Base-by-base conservation (phyloP, 2,888 invertebrate species). In the Drosophila affinis region DNA sequence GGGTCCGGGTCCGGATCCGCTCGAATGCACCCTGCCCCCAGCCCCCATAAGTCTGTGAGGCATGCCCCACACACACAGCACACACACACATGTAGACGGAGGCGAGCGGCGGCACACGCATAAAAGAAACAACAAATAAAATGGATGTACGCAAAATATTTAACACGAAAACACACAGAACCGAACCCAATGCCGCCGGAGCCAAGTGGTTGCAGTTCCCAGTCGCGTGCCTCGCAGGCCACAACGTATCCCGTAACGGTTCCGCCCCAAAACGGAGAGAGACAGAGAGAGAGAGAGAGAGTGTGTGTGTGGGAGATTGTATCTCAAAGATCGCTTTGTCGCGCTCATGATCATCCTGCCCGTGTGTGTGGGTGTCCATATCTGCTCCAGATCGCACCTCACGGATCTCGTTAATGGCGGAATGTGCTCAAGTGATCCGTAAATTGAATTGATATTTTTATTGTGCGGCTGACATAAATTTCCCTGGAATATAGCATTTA, bases 161-260 rank as follows among this genome's bases (percentile, higher is more conserved):
- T 77, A 88, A 87, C 87, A 87, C 59, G 67, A 87, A 76, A 83
- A 75, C 71, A 72, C 67, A 78, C 70, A 79, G 72, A 72, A 78
- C 58, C 77, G 62, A 55, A 64, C 60, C 62, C 69, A 60, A 64
- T 72, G 75, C 60, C n/a, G n/a, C n/a, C 67, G 63, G 61, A 64
- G 75, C 87, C 60, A 75, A 84, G 84, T 84, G 88, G 81, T 86
- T 88, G 90, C 90, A 89, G 88, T 89, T 81, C 73, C 59, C 68
- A 81, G 79, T 79, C 83, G 88, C 86, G 89, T 86, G 88, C 89
- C 83, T 74, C 67, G 58, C 72, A 60, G 75, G 80, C 78, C 88
- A 83, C 88, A 83, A 75, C 83, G 83, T 86, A 79, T 72, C 77
- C 39, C 77, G 77, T 63, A 49, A 57, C 71, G 64, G 86, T 82